phyloP scores from a whole-genome alignment of 2,888 invertebrate species.

The Lithophane semibrunnea region DNA sequence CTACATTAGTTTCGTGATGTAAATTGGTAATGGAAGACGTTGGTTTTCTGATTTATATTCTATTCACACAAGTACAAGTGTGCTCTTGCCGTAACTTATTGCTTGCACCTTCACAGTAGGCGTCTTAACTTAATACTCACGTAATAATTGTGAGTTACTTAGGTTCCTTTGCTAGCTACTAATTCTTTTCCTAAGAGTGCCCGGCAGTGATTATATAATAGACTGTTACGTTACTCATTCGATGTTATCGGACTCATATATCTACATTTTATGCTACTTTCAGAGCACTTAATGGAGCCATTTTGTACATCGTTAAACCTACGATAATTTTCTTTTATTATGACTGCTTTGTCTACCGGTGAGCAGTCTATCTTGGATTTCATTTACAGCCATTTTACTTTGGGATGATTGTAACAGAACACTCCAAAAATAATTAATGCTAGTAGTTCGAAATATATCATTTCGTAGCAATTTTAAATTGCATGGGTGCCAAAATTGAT shows the following conservation, averaged over 20 bases:
- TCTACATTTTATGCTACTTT: conserved; percentile 35
- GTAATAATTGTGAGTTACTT: conserved; percentile 4
- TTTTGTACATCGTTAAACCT: conserved; percentile 24
- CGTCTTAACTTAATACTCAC: conserved; percentile 30
- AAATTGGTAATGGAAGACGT: conserved; percentile 6
- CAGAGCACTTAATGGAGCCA: conserved; percentile 17
- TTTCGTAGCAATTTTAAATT: background rate
- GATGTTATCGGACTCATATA: conserved; percentile 25
- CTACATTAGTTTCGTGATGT: conserved; percentile 3
- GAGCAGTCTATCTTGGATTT: background rate
- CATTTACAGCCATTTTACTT: background rate
- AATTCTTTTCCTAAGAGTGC: background rate
- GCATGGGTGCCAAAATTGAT: background rate
- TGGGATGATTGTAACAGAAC: background rate
- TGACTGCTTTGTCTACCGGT: background rate
- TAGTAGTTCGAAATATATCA: background rate
- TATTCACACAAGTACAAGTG: conserved; percentile 26
- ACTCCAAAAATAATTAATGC: background rate
- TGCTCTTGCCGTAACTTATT: conserved; percentile 47
- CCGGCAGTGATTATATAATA: conserved; percentile 22
- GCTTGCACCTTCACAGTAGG: conserved; percentile 48
- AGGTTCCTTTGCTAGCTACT: conserved; percentile 24
- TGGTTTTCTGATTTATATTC: conserved; percentile 27
- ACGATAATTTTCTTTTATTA: conserved; percentile 17
- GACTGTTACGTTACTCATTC: conserved; percentile 22